Conservation (phyloP, 2,888 invertebrate genomes). For the Drosophila fulvimacula region DNA sequence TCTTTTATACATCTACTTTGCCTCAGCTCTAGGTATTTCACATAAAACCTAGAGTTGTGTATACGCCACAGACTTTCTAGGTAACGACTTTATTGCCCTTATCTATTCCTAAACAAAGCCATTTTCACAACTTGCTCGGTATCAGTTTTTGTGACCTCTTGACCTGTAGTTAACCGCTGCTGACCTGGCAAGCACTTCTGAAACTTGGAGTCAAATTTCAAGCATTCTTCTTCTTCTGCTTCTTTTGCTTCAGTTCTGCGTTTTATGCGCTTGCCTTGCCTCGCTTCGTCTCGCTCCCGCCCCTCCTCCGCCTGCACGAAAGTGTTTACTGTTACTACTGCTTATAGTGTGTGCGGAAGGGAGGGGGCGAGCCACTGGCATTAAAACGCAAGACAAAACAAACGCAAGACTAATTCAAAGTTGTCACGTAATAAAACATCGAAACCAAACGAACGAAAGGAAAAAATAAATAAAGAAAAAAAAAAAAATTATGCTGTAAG, state of each 20-base stretch:
- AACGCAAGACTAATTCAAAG: conserved; percentile 67
- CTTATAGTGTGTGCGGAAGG: background rate
- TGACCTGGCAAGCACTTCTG: conserved; percentile 1
- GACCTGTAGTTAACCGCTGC: conserved; percentile 7
- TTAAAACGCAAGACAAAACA: conserved; percentile 42
- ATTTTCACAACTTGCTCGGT: background rate
- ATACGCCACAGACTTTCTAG: background rate
- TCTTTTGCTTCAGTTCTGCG: background rate
- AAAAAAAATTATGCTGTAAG: conserved; percentile 52
- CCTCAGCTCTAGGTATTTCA: background rate
- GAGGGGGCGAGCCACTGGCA: conserved; percentile 9
- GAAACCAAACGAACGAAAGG: conserved; percentile 35
- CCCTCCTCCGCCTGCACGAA: background rate
- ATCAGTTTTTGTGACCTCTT: conserved; percentile 11
- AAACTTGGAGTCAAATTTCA: conserved; percentile 9
- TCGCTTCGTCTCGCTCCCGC: background rate
- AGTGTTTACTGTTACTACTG: background rate
- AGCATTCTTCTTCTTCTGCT: conserved; percentile 1
- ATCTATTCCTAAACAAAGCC: conserved; percentile 3
- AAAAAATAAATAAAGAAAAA: conserved; percentile 34
- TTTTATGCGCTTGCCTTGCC: conserved; percentile 10
- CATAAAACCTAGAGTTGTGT: background rate
- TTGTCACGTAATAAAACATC: conserved; percentile 77
- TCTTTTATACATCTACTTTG: background rate
- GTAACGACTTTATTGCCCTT: background rate